Evolutionary conservation across 2,113 vertebrate genomes (phyloP).

Genomic region (Mirza zaza): DNA sequence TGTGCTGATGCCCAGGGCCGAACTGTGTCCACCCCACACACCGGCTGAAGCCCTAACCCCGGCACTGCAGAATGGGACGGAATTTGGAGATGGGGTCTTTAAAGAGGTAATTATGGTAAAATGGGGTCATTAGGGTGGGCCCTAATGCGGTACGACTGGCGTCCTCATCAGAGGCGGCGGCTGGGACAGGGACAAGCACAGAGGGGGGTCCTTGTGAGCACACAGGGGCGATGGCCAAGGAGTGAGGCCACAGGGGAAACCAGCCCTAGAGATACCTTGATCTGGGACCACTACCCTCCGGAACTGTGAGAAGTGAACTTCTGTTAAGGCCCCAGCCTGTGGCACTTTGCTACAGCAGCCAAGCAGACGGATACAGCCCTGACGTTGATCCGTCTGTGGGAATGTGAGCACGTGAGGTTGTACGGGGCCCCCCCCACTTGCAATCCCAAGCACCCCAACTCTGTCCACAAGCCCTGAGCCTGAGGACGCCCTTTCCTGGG

Average conservation of each 20-base stretch:
- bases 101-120: background rate
- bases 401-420: background rate
- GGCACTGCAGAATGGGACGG: background rate
- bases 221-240: accelerated
- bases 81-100: background rate
- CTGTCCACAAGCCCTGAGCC: too few relatives aligned
- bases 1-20: background rate
- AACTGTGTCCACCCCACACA: background rate
- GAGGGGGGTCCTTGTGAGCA: too few relatives aligned
- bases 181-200: background rate
- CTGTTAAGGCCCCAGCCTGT: background rate
- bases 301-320: background rate
- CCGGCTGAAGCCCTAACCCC: background rate
- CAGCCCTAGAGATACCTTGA: background rate
- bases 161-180: background rate
- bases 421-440: too few relatives aligned
- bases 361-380: too few relatives aligned
- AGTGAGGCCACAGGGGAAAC: background rate
- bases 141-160: background rate
- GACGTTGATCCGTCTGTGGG: background rate
- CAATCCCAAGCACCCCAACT: too few relatives aligned
- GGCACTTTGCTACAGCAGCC: background rate
- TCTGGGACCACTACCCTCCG: background rate
- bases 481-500: background rate
- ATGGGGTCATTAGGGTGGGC: background rate